Conservation (phyloP, 2,888 invertebrate genomes). For the Chalcosyrphus nemorum region DNA sequence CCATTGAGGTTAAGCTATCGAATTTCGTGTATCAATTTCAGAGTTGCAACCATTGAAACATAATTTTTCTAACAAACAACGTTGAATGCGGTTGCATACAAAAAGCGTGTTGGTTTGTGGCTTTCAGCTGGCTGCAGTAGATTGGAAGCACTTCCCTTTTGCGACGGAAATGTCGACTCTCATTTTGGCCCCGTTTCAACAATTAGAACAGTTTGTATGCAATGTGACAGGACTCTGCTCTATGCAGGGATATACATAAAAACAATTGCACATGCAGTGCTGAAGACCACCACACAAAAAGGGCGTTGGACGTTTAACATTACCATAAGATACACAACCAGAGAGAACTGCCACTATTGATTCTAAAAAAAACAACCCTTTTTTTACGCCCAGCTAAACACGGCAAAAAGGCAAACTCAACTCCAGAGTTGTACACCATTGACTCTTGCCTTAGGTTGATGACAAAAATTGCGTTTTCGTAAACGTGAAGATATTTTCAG, state of each 20-base stretch:
- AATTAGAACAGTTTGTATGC: slow-evolving; percentile 32
- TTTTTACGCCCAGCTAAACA: not conserved
- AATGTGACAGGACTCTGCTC: slow-evolving; percentile 33
- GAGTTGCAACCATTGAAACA: slow-evolving; percentile 46
- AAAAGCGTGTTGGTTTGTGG: slow-evolving; percentile 40
- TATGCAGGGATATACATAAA: slow-evolving; percentile 50
- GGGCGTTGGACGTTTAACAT: slow-evolving; percentile 35
- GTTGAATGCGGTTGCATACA: slow-evolving; percentile 24
- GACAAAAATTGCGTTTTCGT: slow-evolving; percentile 52
- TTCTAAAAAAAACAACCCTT: slow-evolving; percentile 14
- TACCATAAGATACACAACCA: slow-evolving; percentile 2
- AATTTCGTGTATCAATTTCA: slow-evolving; percentile 32
- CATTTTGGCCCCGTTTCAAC: slow-evolving; percentile 35
- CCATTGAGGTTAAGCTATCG: slow-evolving; percentile 12
- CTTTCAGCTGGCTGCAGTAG: slow-evolving; percentile 3
- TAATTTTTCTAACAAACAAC: slow-evolving; percentile 51
- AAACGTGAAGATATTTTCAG: slow-evolving; percentile 52
- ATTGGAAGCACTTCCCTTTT: slow-evolving; percentile 26
- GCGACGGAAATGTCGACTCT: slow-evolving; percentile 53
- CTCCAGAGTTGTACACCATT: not conserved
- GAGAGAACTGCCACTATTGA: not conserved
- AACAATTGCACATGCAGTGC: not conserved
- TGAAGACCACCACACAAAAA: slow-evolving; percentile 35
- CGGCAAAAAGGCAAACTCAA: not conserved
- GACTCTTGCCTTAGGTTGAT: not conserved